Conservation (phyloP, 1,140 invertebrate species). For the Drosophila ogumai region DNA sequence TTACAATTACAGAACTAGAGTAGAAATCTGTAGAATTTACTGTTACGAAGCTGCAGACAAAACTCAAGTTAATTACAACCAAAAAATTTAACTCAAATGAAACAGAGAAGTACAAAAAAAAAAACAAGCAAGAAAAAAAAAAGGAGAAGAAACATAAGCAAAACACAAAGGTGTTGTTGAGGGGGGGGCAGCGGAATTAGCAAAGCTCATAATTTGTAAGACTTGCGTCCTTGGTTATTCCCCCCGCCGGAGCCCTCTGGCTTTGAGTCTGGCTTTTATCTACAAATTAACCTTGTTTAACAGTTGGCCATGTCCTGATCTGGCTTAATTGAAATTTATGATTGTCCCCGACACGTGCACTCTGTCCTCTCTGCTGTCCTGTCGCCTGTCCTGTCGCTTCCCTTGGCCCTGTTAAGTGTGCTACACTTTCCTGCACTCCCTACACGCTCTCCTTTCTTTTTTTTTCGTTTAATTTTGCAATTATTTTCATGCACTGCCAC, state of each 20-base stretch:
- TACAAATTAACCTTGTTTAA: conserved; percentile 63
- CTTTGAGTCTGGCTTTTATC: conserved; percentile 47
- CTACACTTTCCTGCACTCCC: conserved; percentile 54
- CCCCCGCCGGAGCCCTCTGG: neutral
- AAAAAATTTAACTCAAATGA: conserved; percentile 1
- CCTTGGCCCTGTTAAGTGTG: conserved; percentile 51
- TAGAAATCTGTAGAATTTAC: conserved; percentile 52
- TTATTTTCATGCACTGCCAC: conserved; percentile 70
- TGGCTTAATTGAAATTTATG: conserved; percentile 80
- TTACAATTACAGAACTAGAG: conserved; percentile 52
- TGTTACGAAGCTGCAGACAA: conserved; percentile 47
- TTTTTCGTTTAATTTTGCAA: conserved; percentile 66
- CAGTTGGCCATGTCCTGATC: conserved; percentile 47
- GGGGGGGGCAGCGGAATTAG: neutral
- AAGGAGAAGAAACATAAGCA: neutral
- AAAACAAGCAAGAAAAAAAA: neutral
- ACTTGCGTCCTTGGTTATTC: conserved; percentile 12
- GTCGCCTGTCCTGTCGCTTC: neutral
- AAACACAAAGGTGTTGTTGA: conserved; percentile 30
- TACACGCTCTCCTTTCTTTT: neutral
- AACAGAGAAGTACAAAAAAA: neutral
- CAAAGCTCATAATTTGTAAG: conserved; percentile 53
- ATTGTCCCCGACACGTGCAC: conserved; percentile 50
- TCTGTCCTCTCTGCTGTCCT: conserved; percentile 1
- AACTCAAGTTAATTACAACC: conserved; percentile 13